Evolutionary conservation across 2,888 invertebrate species (phyloP).

Genomic region (Autographa pulchrina): DNA sequence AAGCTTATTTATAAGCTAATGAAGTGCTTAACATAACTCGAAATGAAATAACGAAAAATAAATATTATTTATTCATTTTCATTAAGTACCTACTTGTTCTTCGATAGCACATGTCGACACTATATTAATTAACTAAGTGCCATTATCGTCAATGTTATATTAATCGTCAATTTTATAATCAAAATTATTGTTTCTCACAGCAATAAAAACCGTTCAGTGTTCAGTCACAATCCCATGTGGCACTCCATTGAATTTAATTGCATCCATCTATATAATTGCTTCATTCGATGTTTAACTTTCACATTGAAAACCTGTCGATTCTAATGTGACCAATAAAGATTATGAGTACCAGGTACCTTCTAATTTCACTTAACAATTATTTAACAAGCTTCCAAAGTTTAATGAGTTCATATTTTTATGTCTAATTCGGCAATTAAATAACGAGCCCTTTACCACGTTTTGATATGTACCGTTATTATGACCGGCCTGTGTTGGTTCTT

Average conservation of each 20-base stretch:
- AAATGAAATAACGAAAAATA: constrained; percentile 7
- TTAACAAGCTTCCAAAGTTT: constrained; percentile 72
- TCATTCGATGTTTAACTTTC: constrained; percentile 81
- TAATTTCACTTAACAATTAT: constrained; percentile 73
- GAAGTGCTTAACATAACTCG: not conserved
- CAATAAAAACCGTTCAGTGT: constrained; percentile 78
- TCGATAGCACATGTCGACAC: constrained; percentile 37
- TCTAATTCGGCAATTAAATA: constrained; percentile 62
- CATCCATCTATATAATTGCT: constrained; percentile 85
- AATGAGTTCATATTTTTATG: constrained; percentile 67
- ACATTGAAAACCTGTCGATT: constrained; percentile 80
- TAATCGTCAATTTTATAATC: constrained; percentile 81
- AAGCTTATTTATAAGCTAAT: not conserved
- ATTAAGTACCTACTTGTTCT: constrained; percentile 31
- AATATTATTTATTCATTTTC: constrained; percentile 32
- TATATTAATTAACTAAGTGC: constrained; percentile 66
- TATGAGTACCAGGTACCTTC: constrained; percentile 71
- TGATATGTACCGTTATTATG: constrained; percentile 31
- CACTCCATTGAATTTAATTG: constrained; percentile 86
- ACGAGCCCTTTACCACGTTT: constrained; percentile 50
- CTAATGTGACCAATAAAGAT: constrained; percentile 82
- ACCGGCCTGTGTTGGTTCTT: constrained; percentile 26
- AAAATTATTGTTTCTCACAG: constrained; percentile 86
- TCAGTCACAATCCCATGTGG: constrained; percentile 79
- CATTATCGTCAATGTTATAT: constrained; percentile 74